Percentiles rank a stretch among this genome's conserved stretches.
Conservation (phyloP, 2,113 vertebrate species). For the Mus spicilegus region DNA sequence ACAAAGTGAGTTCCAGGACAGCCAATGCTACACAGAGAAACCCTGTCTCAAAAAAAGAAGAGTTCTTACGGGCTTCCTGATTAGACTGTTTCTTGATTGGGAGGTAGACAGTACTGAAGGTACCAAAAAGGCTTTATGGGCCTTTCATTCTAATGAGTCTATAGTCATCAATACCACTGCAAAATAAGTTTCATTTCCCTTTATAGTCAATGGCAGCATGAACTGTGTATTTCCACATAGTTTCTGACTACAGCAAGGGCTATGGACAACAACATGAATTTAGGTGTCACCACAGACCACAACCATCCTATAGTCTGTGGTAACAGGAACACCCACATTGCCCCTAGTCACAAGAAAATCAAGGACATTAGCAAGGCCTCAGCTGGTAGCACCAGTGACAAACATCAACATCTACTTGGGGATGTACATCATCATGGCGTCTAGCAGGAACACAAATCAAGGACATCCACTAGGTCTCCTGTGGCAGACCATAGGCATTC, state of each 20-base stretch:
- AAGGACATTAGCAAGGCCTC: not conserved
- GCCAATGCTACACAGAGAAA: no score
- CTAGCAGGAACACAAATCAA: not conserved
- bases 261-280: not conserved
- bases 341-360: not conserved
- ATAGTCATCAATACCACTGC: not conserved
- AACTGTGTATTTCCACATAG: not conserved
- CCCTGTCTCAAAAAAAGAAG: no score
- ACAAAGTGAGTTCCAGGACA: no score
- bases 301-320: not conserved
- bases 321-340: not conserved
- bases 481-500: no score
- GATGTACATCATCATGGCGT: not conserved
- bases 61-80: not conserved
- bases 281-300: not conserved
- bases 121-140: not conserved
- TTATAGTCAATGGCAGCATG: not conserved
- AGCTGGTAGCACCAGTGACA: not conserved
- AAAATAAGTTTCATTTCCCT: not conserved
- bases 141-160: not conserved
- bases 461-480: not conserved
- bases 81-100: not conserved
- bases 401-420: not conserved
- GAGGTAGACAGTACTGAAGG: not conserved
- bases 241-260: not conserved